A percentile compares a stretch with the other conserved stretches of the same genome.
Evolutionary conservation across 2,797 vertebrate genomes (phyloP).

Genomic region (Enteromius argenteus): DNA sequence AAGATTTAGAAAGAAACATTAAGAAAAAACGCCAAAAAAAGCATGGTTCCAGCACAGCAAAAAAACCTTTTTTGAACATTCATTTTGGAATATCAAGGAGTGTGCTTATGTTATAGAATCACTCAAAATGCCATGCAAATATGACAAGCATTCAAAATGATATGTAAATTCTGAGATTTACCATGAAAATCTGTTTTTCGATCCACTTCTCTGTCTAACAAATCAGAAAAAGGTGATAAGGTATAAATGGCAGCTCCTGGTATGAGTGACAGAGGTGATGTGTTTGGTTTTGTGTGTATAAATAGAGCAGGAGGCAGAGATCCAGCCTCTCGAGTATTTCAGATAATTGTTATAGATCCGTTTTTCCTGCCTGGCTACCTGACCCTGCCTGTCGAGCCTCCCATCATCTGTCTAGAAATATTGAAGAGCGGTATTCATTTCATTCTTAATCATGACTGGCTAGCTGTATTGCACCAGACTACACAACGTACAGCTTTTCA

Average conservation of each 20-base stretch:
- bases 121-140: neutral
- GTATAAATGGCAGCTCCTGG: constrained; percentile 28
- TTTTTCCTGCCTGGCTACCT: constrained; percentile 42
- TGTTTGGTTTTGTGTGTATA: constrained; percentile 40
- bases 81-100: neutral
- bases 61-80: neutral
- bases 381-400: constrained; percentile 37
- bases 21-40: neutral
- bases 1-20: neutral
- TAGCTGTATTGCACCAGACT: neutral
- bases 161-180: neutral
- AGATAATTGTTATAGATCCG: constrained; percentile 64
- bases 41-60: neutral
- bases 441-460: constrained; percentile 9
- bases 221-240: constrained; percentile 21
- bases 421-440: constrained; percentile 27
- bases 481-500: neutral
- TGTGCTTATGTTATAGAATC: neutral
- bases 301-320: constrained; percentile 35
- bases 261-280: constrained; percentile 20
- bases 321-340: constrained; percentile 47
- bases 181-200: neutral
- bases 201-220: neutral
- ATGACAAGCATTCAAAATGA: neutral
- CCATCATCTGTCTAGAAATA: constrained; percentile 3